Evolutionary conservation across 2,113 vertebrate genomes (phyloP), one percentile per base, ranked within the genome.

Genomic region (Rhadina sibilatrix): DNA sequence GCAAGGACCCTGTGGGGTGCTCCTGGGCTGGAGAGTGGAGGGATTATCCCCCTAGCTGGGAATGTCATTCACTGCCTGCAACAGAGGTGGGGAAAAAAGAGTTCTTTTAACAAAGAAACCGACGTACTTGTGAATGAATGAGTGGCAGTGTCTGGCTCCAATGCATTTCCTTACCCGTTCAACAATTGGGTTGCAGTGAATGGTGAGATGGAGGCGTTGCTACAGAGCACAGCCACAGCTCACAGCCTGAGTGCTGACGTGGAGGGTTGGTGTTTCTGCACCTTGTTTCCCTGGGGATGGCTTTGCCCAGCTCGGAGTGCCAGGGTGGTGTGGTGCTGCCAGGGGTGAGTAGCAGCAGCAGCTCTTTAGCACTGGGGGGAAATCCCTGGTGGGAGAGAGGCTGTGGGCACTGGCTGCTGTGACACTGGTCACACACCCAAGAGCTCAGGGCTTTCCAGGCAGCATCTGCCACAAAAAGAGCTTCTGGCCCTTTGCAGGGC

Each of bases 271-370:
- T 28, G 22, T 21, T 60, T 38, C 38, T 44, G 12, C 20, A 47
- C 30, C 54, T 33, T 2, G 35, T 82, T 85, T 66, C n/a, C n/a
- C 60, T 8, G 38, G 64, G 50, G 38, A 15, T 57, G 49, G 49
- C 72, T 87, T 25, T 72, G 57, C 16, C 47, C 16, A 24, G 38
- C 23, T 37, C 4, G 53, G 38, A 0, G 8, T 20, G 70, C 17
- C 0, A 0, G 61, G 24, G 7, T 13, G 37, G 52, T 65, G 76
- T 5, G 0, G 4, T 11, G 65, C 12, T 37, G 47, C 68, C 3
- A 5, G 33, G 46, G 28, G 33, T 10, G 70, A 21, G 81, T 4
- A 71, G 61, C 15, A 6, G 57, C 31, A 11, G 60, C 17, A 8
- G 31, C 27, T 46, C 64, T 25, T 15, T 3, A 13, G 38, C 19